Conservation (phyloP, 2,797 vertebrate genomes). For the Peromyscus melanophrys region DNA sequence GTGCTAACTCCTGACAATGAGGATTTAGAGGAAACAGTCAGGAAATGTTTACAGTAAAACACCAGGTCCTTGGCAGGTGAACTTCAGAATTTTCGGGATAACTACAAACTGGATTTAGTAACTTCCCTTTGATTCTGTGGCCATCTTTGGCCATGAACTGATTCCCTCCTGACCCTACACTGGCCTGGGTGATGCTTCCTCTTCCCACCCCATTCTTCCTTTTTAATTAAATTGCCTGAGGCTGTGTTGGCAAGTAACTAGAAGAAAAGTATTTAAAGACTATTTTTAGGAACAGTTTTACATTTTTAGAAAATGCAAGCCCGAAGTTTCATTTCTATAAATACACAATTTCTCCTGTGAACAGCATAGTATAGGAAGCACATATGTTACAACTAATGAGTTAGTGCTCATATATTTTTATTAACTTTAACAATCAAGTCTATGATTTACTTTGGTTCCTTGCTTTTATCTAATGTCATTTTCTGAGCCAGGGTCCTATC, state of each 20-base stretch:
- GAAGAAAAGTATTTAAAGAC: not conserved
- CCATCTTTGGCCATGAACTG: not conserved
- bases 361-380: not conserved
- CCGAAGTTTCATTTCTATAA: not conserved
- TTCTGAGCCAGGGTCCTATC: not conserved
- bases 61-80: not conserved
- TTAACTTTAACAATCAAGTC: conserved; percentile 21
- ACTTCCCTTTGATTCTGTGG: conserved; percentile 48
- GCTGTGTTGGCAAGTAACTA: conserved; percentile 7
- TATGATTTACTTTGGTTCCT: conserved; percentile 33
- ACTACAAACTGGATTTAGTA: conserved; percentile 30
- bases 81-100: conserved; percentile 15
- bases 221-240: conserved; percentile 23
- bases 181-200: not conserved
- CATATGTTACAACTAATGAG: not conserved
- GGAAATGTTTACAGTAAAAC: conserved; percentile 37
- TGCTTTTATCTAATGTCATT: not conserved
- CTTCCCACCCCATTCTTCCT: not conserved
- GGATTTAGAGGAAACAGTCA: conserved; percentile 14
- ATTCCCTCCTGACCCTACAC: conserved; percentile 28
- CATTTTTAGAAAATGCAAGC: conserved; percentile 29
- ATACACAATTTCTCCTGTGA: not conserved
- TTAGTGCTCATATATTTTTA: not conserved
- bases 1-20: conserved; percentile 16
- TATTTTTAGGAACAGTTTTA: conserved; percentile 59